Conservation (phyloP, 2,113 vertebrate genomes). For the Sphaerodactylus townsendi region DNA sequence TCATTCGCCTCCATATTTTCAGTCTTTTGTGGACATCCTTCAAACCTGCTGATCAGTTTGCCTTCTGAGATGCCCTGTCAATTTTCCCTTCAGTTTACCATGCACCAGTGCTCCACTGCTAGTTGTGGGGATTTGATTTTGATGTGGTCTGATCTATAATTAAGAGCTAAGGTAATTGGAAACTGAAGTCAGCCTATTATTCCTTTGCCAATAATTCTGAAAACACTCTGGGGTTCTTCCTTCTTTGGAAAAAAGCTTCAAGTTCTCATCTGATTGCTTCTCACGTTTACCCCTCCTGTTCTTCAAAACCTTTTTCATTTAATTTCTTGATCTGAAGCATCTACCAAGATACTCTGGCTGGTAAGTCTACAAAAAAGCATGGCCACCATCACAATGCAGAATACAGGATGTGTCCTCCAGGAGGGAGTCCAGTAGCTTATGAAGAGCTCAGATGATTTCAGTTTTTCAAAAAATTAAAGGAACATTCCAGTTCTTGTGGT, state of each 20-base stretch:
- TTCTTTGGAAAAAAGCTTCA: slow-evolving; percentile 2
- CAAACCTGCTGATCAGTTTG: not conserved
- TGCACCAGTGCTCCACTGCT: slow-evolving; percentile 4
- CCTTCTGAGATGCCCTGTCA: slow-evolving; percentile 4
- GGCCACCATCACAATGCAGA: not conserved
- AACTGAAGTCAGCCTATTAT: slow-evolving; percentile 17
- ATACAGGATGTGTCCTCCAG: not conserved
- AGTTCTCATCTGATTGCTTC: not conserved
- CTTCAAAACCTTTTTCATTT: not conserved
- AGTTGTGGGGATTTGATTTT: not conserved
- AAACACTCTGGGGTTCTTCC: slow-evolving; percentile 8
- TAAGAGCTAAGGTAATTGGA: slow-evolving; percentile 32
- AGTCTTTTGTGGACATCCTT: not conserved
- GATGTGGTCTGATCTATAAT: slow-evolving; percentile 28
- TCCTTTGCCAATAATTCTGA: slow-evolving; percentile 27
- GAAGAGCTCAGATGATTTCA: not conserved
- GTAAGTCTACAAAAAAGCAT: not conserved
- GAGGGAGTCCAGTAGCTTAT: not conserved
- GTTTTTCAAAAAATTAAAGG: not conserved
- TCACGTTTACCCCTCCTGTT: not conserved
- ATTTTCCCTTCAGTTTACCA: slow-evolving; percentile 8
- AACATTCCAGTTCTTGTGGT: not conserved
- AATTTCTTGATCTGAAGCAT: not conserved
- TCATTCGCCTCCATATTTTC: not conserved
- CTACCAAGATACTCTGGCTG: not conserved